These are phyloP conservation scores for Hymenopus coronatus DNA, from an alignment of 2,888 invertebrate species.

Conservation along the genomic window DNA sequence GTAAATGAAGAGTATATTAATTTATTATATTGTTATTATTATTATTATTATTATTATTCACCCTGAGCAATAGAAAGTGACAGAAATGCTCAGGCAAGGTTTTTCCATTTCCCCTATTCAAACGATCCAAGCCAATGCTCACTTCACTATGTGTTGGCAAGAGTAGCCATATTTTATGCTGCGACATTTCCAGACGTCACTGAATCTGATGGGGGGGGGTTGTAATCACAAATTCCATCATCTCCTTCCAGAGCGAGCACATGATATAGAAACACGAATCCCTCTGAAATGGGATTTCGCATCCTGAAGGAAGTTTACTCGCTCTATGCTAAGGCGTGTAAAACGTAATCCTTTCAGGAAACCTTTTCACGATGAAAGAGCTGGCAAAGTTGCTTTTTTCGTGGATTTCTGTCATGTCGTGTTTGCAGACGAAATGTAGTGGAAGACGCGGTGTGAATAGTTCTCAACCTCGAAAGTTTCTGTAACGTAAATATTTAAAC, in stretches of 20 bases:
- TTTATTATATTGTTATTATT: no score
- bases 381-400: background rate
- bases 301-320: background rate
- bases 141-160: background rate
- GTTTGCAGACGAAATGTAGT: background rate
- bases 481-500: background rate
- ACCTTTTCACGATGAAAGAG: background rate
- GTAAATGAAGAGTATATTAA: no score
- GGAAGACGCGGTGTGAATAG: background rate
- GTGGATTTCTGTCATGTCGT: background rate
- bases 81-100: background rate
- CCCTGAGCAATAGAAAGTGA: no score
- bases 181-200: background rate
- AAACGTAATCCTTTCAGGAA: background rate
- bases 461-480: background rate
- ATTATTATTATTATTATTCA: no score
- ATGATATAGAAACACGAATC: background rate
- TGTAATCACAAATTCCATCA: background rate
- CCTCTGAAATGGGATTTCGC: background rate
- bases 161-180: background rate
- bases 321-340: background rate
- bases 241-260: background rate
- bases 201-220: background rate
- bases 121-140: background rate
- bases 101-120: constrained; percentile 22